Conservation (phyloP, 2,888 invertebrate species). For the Terebella lapidaria region DNA sequence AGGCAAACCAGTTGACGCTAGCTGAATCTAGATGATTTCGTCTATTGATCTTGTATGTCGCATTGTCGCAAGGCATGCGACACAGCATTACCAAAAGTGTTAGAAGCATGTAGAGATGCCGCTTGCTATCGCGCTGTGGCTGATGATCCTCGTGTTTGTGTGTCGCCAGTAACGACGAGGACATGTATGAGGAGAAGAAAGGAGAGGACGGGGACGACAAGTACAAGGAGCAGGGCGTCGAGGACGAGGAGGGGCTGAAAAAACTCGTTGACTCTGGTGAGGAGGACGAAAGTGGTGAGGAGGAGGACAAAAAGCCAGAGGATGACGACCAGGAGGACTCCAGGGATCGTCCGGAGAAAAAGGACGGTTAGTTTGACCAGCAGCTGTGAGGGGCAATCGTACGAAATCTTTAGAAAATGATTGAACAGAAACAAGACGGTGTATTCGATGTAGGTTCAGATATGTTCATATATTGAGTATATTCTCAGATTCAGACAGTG, state of each 20-base stretch:
- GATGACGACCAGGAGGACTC: slow-evolving; percentile 25
- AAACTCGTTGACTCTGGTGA: slow-evolving; percentile 70
- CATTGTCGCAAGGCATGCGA: too few relatives aligned
- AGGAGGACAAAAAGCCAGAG: slow-evolving; percentile 53
- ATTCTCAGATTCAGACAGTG: slow-evolving; percentile 36
- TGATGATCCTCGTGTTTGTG: too few relatives aligned
- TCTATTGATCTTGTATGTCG: background rate
- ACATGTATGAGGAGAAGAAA: slow-evolving; percentile 30
- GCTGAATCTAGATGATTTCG: background rate
- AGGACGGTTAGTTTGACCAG: too few relatives aligned
- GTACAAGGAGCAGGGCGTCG: slow-evolving; percentile 81
- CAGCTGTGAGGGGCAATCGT: too few relatives aligned
- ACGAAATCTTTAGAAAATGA: too few relatives aligned
- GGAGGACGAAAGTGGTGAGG: slow-evolving; percentile 68
- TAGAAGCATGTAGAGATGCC: too few relatives aligned
- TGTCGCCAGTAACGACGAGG: slow-evolving; percentile 27
- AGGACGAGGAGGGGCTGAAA: slow-evolving; percentile 81
- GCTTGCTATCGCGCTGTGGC: too few relatives aligned
- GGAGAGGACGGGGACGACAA: slow-evolving; percentile 46
- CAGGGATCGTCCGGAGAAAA: background rate
- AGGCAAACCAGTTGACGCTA: too few relatives aligned
- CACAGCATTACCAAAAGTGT: too few relatives aligned
- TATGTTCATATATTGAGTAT: too few relatives aligned
- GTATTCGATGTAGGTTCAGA: too few relatives aligned
- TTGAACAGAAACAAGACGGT: too few relatives aligned